These are phyloP conservation scores for Macrotis lagotis DNA, from an alignment of 2,113 vertebrate genomes.

Conservation along the genomic window DNA sequence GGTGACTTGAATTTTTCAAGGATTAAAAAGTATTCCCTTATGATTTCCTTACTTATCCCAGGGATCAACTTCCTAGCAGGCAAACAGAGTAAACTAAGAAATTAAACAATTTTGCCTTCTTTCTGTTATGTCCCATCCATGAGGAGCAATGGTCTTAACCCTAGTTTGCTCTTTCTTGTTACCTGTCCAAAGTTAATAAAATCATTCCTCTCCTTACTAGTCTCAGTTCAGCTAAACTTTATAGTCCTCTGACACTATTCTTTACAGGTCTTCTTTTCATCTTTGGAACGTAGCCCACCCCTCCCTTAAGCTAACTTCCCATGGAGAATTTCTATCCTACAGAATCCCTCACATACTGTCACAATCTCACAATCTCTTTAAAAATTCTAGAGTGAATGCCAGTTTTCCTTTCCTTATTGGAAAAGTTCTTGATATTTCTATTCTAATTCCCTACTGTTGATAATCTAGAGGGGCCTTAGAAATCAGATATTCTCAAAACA, in stretches of 20 bases:
- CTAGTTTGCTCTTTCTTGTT: neutral
- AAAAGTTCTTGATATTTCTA: neutral
- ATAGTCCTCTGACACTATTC: neutral
- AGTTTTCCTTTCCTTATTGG: neutral
- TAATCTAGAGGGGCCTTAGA: neutral
- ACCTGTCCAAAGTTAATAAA: neutral
- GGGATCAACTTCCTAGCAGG: neutral
- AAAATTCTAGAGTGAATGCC: neutral
- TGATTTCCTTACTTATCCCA: neutral
- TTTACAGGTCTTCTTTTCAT: neutral
- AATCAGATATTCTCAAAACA: neutral
- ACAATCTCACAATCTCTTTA: neutral
- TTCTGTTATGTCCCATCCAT: neutral
- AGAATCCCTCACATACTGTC: neutral
- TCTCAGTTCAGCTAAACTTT: neutral
- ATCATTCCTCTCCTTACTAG: neutral
- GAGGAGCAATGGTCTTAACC: neutral
- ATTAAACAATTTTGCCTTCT: neutral
- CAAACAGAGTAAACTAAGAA: neutral
- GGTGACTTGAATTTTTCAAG: neutral
- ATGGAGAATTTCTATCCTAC: neutral
- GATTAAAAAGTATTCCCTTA: neutral
- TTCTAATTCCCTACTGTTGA: neutral
- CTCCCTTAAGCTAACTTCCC: neutral
- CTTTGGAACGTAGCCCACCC: neutral